These are phyloP conservation scores for Odontophorus gujanensis DNA, from an alignment of 2,113 vertebrate genomes.

Conservation along the genomic window DNA sequence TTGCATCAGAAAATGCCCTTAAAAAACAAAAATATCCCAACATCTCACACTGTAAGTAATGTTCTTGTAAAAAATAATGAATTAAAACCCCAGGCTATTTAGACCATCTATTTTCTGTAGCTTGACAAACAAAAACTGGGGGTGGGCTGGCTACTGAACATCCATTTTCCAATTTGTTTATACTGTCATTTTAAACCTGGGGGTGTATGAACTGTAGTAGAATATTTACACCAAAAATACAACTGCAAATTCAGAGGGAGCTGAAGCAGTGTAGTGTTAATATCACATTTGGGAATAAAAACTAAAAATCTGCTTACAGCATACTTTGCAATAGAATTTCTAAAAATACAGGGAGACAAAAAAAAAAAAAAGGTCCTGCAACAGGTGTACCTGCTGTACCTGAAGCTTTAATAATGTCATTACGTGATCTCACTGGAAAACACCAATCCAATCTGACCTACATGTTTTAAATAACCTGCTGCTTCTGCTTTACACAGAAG, in stretches of 20 bases:
- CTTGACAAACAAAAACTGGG: background rate
- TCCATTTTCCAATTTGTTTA: background rate
- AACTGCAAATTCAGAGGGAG: background rate
- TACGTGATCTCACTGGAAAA: constrained; percentile 17
- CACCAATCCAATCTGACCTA: constrained; percentile 4
- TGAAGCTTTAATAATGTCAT: background rate
- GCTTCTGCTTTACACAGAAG: constrained; percentile 30
- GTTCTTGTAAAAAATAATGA: background rate
- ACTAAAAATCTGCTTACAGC: background rate
- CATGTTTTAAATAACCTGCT: constrained; percentile 51
- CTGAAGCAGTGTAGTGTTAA: background rate
- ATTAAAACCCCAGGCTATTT: background rate
- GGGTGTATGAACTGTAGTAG: background rate
- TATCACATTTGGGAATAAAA: background rate
- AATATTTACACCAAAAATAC: background rate
- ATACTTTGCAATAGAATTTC: background rate
- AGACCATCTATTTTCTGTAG: background rate
- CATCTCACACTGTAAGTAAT: background rate
- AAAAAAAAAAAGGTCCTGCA: accelerated
- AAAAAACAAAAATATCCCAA: background rate
- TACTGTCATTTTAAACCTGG: background rate
- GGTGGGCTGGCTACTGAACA: background rate
- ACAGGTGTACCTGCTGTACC: background rate
- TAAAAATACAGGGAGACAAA: background rate
- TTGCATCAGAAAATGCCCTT: background rate